Base-by-base conservation (phyloP, 1,140 invertebrate species). In the Drosophila kepulauana region DNA sequence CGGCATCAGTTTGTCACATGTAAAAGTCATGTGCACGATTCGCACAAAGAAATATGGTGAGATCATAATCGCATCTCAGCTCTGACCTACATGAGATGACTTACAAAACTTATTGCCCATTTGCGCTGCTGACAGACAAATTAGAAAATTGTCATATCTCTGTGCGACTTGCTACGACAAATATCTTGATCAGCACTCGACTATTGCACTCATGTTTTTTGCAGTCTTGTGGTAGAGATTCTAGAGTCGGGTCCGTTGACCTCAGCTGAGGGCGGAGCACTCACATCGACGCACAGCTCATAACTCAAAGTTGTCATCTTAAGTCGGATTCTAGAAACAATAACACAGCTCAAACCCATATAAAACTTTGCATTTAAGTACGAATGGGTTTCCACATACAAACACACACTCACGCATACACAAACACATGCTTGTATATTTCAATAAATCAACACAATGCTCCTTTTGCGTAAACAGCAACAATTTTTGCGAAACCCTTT, bases 301-400 rank as follows among this genome's bases (percentile, higher is more conserved):
- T 86, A 85, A 81, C 78, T 85, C 81, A 85, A 67, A 71, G 58
- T 54, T 86, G 81, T 85, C 81, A 76, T 85, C 84, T 84, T 85
- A 70, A 75, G 81, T 75, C 64, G 72, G 74, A 70, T 81, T 78
- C 76, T 74, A 74, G 78, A 86, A 85, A 86, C 81, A 85, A 85
- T 86, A 86, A 81, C 69, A 58, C 78, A 63, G 16, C 43, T 52
- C 45, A 63, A 25, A 51, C 35, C 11, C 48, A 69, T 20, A 64
- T 15, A 61, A 45, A 59, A 38, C 54, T 69, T 15, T 62, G n/a
- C 49, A 54, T 59, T 33, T 56, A 25, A 25, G 16, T 25, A 20
- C 20, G 20, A 49, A 25, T 48, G 13, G 1, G 25, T 30, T 11
- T 51, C 5, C 5, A 52, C 5, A 16, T 43, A 48, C 30, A 28